Percentiles rank a stretch among this genome's conserved stretches.
These are phyloP conservation scores for Pachypanchax playfairii DNA, from an alignment of 2,113 vertebrate genomes.

Conservation along the genomic window DNA sequence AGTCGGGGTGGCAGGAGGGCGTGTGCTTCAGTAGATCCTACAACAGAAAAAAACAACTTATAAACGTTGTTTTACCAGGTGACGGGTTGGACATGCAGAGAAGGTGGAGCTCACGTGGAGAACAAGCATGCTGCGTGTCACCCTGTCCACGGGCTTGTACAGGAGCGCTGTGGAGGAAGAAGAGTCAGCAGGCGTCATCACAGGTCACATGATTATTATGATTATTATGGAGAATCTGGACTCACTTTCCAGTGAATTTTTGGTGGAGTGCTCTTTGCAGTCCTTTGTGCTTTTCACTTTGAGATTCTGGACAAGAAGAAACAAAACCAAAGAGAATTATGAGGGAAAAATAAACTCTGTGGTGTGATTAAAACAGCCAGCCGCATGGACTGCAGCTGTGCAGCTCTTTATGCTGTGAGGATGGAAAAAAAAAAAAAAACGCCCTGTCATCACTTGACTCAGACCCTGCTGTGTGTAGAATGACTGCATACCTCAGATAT, in stretches of 20 bases:
- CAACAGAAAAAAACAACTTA: slow-evolving; percentile 2
- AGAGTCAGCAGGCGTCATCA: slow-evolving; percentile 32
- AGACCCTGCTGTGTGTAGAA: slow-evolving; percentile 35
- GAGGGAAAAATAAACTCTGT: slow-evolving; percentile 8
- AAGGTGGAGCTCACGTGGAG: slow-evolving; percentile 82
- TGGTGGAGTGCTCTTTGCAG: slow-evolving; percentile 88
- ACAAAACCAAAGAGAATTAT: slow-evolving; percentile 33
- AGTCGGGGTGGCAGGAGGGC: slow-evolving; percentile 86
- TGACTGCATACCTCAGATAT: slow-evolving; percentile 93
- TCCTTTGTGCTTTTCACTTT: slow-evolving; percentile 92
- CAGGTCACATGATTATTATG: slow-evolving; percentile 31
- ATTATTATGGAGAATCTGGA: slow-evolving; percentile 46
- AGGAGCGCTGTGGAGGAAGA: slow-evolving; percentile 84
- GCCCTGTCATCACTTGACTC: slow-evolving; percentile 56
- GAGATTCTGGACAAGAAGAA: slow-evolving; percentile 85
- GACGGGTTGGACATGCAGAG: background rate
- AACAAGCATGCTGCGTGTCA: slow-evolving; percentile 96
- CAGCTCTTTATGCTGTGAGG: slow-evolving; percentile 15
- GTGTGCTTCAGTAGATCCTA: slow-evolving; percentile 96
- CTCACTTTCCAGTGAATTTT: slow-evolving; percentile 97
- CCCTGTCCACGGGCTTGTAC: slow-evolving; percentile 97
- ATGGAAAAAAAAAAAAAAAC: slow-evolving; percentile 33
- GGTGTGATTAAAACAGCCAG: slow-evolving; percentile 47
- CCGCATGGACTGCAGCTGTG: background rate
- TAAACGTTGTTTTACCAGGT: background rate